These are phyloP conservation scores for Hyperoplus lanceolatus DNA, from an alignment of 2,797 vertebrate species.

Conservation along the genomic window DNA sequence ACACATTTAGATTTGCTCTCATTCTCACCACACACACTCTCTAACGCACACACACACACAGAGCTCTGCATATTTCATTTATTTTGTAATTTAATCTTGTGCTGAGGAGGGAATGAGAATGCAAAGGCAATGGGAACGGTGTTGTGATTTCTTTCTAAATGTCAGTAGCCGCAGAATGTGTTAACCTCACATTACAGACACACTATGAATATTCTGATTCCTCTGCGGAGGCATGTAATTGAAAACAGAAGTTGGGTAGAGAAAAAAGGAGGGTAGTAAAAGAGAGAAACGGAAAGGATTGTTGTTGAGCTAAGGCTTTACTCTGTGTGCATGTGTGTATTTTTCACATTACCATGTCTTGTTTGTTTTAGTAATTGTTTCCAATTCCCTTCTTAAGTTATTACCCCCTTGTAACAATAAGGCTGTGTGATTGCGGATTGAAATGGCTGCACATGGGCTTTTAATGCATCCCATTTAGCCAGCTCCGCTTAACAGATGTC, in stretches of 20 bases:
- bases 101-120: slow-evolving; percentile 83
- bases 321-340: slow-evolving; percentile 38
- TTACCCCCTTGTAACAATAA: slow-evolving; percentile 80
- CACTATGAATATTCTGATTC: slow-evolving; percentile 78
- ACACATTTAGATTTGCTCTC: slow-evolving; percentile 43
- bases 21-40: slow-evolving; percentile 22
- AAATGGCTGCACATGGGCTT: slow-evolving; percentile 83
- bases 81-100: slow-evolving; percentile 95
- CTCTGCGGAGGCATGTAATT: slow-evolving; percentile 73
- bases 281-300: slow-evolving; percentile 48
- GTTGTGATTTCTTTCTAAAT: slow-evolving; percentile 93
- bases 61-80: slow-evolving; percentile 93
- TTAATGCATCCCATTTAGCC: slow-evolving; percentile 85
- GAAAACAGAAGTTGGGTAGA: slow-evolving; percentile 69
- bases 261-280: slow-evolving; percentile 30
- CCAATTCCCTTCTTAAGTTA: slow-evolving; percentile 79
- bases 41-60: slow-evolving; percentile 28
- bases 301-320: slow-evolving; percentile 69
- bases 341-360: slow-evolving; percentile 63
- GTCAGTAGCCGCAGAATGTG: slow-evolving; percentile 84
- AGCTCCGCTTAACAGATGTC: slow-evolving; percentile 82
- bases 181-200: slow-evolving; percentile 81
- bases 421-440: slow-evolving; percentile 77
- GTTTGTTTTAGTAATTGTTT: slow-evolving; percentile 84
- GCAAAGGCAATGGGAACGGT: slow-evolving; percentile 78